These are phyloP conservation scores for Halocynthia roretzi DNA, from an alignment of 23 tunicate species.

Conservation along the genomic window DNA sequence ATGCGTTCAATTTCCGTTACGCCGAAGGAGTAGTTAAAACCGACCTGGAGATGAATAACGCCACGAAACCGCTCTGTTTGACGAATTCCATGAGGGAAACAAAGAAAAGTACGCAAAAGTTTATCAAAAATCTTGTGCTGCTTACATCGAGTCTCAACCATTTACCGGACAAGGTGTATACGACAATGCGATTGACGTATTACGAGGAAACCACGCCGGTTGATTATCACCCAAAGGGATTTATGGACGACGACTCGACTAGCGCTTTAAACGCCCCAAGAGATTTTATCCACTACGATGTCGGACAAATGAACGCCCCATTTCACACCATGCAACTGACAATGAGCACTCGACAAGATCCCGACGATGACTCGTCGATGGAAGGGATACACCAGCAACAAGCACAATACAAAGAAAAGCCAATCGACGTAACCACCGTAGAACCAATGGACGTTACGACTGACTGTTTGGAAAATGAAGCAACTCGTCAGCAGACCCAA, in stretches of 20 bases:
- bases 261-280: slow-evolving; percentile 12
- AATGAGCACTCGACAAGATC: slow-evolving; percentile 21
- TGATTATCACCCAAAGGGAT: slow-evolving; percentile 77
- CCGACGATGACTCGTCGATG: slow-evolving; percentile 9
- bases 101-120: slow-evolving; percentile 49
- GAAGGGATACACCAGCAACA: not conserved
- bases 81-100: slow-evolving; percentile 28
- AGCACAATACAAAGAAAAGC: not conserved
- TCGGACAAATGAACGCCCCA: slow-evolving; percentile 47
- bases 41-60: slow-evolving; percentile 18
- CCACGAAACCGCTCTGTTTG: not conserved
- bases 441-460: too few species aligned
- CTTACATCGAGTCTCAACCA: slow-evolving; percentile 33
- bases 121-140: slow-evolving; percentile 46
- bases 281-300: slow-evolving; percentile 28
- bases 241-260: slow-evolving; percentile 26
- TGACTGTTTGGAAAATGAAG: too few species aligned
- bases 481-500: not conserved
- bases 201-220: slow-evolving; percentile 47
- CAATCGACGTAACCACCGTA: too few species aligned
- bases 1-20: slow-evolving; percentile 63
- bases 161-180: slow-evolving; percentile 31
- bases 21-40: slow-evolving; percentile 43
- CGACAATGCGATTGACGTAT: slow-evolving; percentile 52
- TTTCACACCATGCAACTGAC: slow-evolving; percentile 35